phyloP scores from a whole-genome alignment of 1,140 invertebrate genomes.

The Zaprionus inermis region DNA sequence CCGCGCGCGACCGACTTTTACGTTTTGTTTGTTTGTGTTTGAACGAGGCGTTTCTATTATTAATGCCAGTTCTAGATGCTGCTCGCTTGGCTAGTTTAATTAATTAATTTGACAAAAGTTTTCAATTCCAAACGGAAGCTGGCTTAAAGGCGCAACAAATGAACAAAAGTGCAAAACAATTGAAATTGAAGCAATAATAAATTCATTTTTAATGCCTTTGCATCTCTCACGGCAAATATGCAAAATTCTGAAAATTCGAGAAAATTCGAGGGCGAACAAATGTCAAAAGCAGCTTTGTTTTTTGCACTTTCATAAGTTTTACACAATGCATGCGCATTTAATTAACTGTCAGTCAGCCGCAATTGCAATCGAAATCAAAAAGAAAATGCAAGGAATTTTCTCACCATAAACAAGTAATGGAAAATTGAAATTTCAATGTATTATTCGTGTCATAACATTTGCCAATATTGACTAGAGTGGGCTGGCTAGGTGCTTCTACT shows the following conservation, averaged over 20 bases:
- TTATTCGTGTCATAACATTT: too few species aligned
- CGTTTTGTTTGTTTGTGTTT: slow-evolving; percentile 61
- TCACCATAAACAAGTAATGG: not conserved
- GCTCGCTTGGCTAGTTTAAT: slow-evolving; percentile 71
- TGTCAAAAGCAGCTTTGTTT: slow-evolving; percentile 20
- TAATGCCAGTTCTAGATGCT: slow-evolving; percentile 53
- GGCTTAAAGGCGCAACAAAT: slow-evolving; percentile 24
- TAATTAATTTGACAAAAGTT: slow-evolving; percentile 82
- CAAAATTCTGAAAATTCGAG: slow-evolving; percentile 15
- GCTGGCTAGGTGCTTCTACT: not conserved
- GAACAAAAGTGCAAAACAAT: slow-evolving; percentile 24
- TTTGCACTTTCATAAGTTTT: slow-evolving; percentile 1
- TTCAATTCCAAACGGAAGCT: slow-evolving; percentile 57
- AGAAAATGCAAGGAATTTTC: slow-evolving; percentile 1
- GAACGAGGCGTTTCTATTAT: slow-evolving; percentile 68
- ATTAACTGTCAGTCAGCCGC: slow-evolving; percentile 1
- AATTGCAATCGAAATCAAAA: not conserved
- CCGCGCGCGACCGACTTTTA: slow-evolving; percentile 41
- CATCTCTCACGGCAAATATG: not conserved
- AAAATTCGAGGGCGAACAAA: slow-evolving; percentile 14
- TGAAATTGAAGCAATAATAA: slow-evolving; percentile 28
- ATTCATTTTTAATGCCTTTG: slow-evolving; percentile 33
- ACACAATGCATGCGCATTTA: not conserved
- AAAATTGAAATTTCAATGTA: not conserved
- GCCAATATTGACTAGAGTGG: too few species aligned